Percentiles rank a stretch among this genome's conserved stretches.
Evolutionary conservation across 2,888 invertebrate species (phyloP).

Genomic region (Pristionchus exspectatus): DNA sequence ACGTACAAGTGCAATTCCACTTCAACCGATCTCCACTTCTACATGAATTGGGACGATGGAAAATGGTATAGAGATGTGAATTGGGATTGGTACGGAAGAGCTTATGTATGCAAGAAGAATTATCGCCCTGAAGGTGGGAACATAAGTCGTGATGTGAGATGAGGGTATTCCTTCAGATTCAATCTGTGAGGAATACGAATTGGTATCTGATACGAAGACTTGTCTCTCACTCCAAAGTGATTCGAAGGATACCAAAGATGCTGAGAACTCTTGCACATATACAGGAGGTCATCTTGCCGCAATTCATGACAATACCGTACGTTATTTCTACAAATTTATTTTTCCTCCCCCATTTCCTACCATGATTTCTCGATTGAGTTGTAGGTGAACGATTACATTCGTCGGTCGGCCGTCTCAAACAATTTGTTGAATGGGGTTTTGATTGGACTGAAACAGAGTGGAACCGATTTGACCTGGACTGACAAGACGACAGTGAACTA

Average conservation of each 20-base stretch:
- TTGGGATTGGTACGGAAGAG: background rate
- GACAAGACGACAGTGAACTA: slow-evolving; percentile 22
- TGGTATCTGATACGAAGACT: background rate
- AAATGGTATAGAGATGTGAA: background rate
- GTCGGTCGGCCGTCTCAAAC: background rate
- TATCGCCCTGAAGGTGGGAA: slow-evolving; percentile 25
- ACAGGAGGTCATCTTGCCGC: slow-evolving; percentile 8
- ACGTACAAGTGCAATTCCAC: background rate
- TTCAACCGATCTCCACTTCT: background rate
- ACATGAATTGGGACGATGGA: background rate
- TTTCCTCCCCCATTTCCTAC: no score
- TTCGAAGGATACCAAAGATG: background rate
- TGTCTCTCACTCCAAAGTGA: background rate
- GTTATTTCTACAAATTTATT: background rate
- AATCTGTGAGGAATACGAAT: slow-evolving; percentile 33
- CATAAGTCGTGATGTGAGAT: background rate
- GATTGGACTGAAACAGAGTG: slow-evolving; percentile 38
- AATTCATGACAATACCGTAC: slow-evolving; percentile 35
- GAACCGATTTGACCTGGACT: background rate
- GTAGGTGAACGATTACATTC: slow-evolving; percentile 48
- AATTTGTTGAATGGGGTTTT: background rate
- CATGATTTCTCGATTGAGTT: background rate
- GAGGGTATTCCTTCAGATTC: background rate
- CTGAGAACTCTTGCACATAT: background rate
- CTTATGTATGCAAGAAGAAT: slow-evolving; percentile 10